These are phyloP conservation scores for Knipowitschia caucasica DNA, from an alignment of 2,797 vertebrate genomes.

Conservation along the genomic window DNA sequence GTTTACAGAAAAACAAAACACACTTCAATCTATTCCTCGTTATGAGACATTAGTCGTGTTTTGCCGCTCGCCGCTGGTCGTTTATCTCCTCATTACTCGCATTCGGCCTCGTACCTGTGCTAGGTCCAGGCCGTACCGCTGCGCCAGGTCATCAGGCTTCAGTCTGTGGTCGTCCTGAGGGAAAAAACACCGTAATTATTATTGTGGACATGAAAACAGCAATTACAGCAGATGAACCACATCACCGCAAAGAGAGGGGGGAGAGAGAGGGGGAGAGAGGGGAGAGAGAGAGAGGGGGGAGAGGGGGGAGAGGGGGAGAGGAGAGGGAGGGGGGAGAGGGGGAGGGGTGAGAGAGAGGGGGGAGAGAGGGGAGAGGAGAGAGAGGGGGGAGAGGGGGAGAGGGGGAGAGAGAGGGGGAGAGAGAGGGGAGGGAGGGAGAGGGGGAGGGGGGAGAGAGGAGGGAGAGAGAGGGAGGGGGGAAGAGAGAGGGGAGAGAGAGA, in stretches of 20 bases:
- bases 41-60: too few species aligned
- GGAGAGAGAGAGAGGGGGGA: not conserved
- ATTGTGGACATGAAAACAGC: not conserved
- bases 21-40: too few species aligned
- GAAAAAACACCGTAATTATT: slow-evolving; percentile 14
- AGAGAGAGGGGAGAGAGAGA: not conserved
- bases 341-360: too few species aligned
- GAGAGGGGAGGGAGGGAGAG: not conserved
- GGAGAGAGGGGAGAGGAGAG: too few species aligned
- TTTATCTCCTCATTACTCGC: too few species aligned
- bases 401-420: not conserved
- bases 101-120: slow-evolving; percentile 82
- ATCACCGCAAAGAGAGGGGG: not conserved
- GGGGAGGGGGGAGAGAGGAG: not conserved
- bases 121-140: slow-evolving; percentile 86
- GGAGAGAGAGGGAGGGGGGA: not conserved
- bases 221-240: not conserved
- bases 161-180: slow-evolving; percentile 89
- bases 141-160: slow-evolving; percentile 81
- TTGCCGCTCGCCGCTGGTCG: too few species aligned
- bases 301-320: not conserved
- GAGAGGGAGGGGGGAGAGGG: not conserved
- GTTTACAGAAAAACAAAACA: not conserved
- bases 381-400: too few species aligned
- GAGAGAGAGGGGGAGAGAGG: too few species aligned